These are phyloP conservation scores for Sinodicranocentrus sp. DNA, from an alignment of 2,888 invertebrate species.

Conservation along the genomic window DNA sequence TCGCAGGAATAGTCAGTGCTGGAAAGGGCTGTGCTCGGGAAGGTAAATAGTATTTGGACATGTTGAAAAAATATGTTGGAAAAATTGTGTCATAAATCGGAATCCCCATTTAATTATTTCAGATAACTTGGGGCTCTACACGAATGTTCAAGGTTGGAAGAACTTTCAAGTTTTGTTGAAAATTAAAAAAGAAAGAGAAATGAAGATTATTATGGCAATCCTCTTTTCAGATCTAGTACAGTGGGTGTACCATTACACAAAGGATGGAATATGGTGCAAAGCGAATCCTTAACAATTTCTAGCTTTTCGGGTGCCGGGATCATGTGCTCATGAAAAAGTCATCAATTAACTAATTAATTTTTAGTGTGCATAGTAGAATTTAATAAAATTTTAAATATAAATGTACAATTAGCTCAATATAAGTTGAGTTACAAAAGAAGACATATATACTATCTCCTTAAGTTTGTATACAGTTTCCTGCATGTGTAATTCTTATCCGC, in stretches of 20 bases:
- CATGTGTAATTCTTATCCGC: background rate
- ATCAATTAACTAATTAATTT: background rate
- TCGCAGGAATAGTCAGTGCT: slow-evolving; percentile 49
- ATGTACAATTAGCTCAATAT: too few relatives aligned
- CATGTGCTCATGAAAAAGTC: background rate
- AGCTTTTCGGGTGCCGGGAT: too few relatives aligned
- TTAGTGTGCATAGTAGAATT: background rate
- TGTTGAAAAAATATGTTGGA: background rate
- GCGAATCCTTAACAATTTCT: too few relatives aligned
- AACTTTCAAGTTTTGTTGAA: background rate
- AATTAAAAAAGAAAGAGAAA: background rate
- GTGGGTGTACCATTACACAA: slow-evolving; percentile 36
- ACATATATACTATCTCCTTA: too few relatives aligned
- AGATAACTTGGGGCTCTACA: slow-evolving; percentile 47
- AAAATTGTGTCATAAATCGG: background rate
- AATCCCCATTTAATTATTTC: background rate
- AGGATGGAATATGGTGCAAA: slow-evolving; percentile 27
- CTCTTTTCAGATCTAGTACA: slow-evolving; percentile 41
- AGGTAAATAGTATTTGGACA: background rate
- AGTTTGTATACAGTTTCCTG: too few relatives aligned
- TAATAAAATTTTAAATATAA: too few relatives aligned
- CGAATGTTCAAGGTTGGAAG: slow-evolving; percentile 32
- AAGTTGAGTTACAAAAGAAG: too few relatives aligned
- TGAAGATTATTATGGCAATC: background rate
- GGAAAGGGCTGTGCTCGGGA: slow-evolving; percentile 44